Evolutionary conservation across 2,113 vertebrate species (phyloP).

Genomic region (Crotalus helleri): DNA sequence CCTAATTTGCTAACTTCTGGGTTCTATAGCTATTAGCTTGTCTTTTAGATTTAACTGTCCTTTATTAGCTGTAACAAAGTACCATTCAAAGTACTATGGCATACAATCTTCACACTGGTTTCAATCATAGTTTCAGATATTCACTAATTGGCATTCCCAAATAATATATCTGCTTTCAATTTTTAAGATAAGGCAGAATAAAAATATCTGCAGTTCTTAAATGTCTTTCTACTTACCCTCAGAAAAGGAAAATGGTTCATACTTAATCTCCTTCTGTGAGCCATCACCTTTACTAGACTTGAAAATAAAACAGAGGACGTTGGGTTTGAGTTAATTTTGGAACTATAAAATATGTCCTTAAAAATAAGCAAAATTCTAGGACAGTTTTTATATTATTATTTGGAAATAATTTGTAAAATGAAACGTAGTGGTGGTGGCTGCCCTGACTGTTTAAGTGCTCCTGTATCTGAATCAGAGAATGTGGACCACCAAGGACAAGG

Average conservation of each 20-base stretch:
- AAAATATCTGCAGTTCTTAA: neutral
- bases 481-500: neutral
- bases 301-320: constrained; percentile 36
- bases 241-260: constrained; percentile 88
- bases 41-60: neutral
- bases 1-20: neutral
- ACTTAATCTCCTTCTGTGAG: constrained; percentile 82
- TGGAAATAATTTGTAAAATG: neutral
- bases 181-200: neutral
- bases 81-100: neutral
- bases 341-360: neutral
- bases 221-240: constrained; percentile 79
- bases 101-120: accelerated
- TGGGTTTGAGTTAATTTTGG: constrained; percentile 14
- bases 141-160: neutral
- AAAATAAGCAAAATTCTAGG: neutral
- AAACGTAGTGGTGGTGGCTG: neutral
- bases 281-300: constrained; percentile 72
- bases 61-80: neutral
- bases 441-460: neutral
- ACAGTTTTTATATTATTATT: neutral
- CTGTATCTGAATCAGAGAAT: neutral
- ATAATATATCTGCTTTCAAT: neutral
- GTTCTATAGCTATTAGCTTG: neutral
- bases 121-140: neutral